Percentiles rank a stretch among this genome's conserved stretches.
phyloP scores from a whole-genome alignment of 2,888 invertebrate species.

The Coronaproctus castanopsis region DNA sequence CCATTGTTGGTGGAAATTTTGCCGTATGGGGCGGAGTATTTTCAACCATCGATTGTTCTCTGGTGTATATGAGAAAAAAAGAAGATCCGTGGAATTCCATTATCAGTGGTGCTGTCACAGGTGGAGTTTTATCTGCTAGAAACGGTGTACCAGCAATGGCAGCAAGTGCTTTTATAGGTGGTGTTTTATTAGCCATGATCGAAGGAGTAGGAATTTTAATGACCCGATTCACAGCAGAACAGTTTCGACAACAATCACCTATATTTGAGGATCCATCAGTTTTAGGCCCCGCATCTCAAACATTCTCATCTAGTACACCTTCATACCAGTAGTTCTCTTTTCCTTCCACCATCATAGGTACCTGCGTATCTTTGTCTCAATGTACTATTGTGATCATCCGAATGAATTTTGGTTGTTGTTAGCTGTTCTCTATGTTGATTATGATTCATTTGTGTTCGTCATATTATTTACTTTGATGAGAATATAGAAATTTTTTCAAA shows the following conservation, averaged over 20 bases:
- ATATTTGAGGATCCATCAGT: constrained; percentile 52
- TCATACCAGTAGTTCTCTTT: constrained; percentile 5
- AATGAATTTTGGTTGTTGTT: too few relatives aligned
- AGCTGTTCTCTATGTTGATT: too few relatives aligned
- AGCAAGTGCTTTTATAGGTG: constrained; percentile 89
- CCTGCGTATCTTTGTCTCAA: too few relatives aligned
- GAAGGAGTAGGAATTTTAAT: constrained; percentile 91
- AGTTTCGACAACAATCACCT: constrained; percentile 64
- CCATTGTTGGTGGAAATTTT: constrained; percentile 86
- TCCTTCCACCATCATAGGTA: background rate
- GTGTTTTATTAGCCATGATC: constrained; percentile 82
- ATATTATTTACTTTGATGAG: too few relatives aligned
- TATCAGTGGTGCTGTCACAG: constrained; percentile 85
- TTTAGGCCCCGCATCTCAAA: constrained; percentile 33
- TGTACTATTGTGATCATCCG: too few relatives aligned
- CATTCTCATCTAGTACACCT: constrained; percentile 1
- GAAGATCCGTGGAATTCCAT: constrained; percentile 98
- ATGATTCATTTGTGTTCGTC: too few relatives aligned
- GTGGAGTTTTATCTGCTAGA: constrained; percentile 88
- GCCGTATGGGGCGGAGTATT: constrained; percentile 98
- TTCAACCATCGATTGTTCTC: constrained; percentile 86
- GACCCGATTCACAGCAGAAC: constrained; percentile 75
- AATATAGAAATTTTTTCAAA: too few relatives aligned
- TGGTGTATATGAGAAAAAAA: constrained; percentile 79
- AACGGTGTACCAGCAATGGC: constrained; percentile 78